phyloP scores from a whole-genome alignment of 2,113 vertebrate genomes.

The Ceuthmochares aereus region DNA sequence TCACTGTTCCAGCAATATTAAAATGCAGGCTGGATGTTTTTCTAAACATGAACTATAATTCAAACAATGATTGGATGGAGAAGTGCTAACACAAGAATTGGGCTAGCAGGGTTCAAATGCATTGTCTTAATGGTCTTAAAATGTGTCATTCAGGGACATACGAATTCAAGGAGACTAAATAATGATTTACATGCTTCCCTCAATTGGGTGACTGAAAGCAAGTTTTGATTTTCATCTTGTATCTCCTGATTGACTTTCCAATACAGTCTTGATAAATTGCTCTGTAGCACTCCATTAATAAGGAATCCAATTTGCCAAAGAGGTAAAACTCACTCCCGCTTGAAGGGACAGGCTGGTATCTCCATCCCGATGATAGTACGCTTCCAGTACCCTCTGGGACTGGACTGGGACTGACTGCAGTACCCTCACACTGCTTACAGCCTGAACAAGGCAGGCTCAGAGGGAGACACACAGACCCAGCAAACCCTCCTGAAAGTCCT shows the following conservation, averaged over 20 bases:
- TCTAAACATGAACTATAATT: not conserved
- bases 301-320: not conserved
- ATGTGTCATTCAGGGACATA: not conserved
- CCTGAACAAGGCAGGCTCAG: not conserved
- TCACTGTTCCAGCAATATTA: not conserved
- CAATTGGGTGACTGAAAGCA: not conserved
- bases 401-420: not conserved
- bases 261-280: not conserved
- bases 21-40: slow-evolving; percentile 2
- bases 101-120: not conserved
- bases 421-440: not conserved
- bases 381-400: not conserved
- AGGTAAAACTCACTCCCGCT: not conserved
- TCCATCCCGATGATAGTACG: not conserved
- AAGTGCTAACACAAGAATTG: not conserved
- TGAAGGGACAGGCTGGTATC: not conserved
- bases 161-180: not conserved
- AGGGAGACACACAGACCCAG: not conserved
- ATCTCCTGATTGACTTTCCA: not conserved
- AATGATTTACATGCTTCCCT: not conserved
- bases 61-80: not conserved
- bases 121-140: not conserved
- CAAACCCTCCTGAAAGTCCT: not conserved
- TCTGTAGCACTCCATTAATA: not conserved
- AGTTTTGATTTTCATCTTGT: not conserved